These are phyloP conservation scores for Natator depressus DNA, from an alignment of 2,113 vertebrate species.

Conservation along the genomic window DNA sequence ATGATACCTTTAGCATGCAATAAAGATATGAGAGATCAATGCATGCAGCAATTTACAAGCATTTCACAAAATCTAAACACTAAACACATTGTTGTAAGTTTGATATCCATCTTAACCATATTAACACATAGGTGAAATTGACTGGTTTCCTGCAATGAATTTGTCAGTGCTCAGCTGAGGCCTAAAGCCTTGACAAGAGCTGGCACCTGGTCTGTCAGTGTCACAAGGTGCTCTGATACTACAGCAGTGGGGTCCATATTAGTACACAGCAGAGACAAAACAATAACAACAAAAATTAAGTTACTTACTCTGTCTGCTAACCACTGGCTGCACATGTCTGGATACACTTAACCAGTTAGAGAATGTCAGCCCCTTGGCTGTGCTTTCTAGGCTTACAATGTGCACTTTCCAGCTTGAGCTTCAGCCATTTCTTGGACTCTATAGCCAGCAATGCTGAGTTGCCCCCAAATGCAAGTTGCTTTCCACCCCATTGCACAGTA, in stretches of 20 bases:
- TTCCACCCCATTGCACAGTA: too few species aligned
- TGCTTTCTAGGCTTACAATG: not conserved
- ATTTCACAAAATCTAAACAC: not conserved
- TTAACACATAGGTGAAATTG: not conserved
- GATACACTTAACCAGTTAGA: too few species aligned
- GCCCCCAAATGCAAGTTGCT: too few species aligned
- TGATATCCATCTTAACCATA: not conserved
- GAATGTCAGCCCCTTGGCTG: not conserved
- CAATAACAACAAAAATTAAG: not conserved
- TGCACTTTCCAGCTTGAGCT: not conserved
- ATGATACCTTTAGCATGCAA: not conserved
- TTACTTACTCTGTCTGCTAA: not conserved
- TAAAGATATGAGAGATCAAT: not conserved
- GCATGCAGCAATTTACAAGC: not conserved
- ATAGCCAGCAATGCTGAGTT: not conserved
- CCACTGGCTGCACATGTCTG: not conserved
- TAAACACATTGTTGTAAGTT: not conserved
- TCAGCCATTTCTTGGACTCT: not conserved
- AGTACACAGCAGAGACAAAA: not conserved
- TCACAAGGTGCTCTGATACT: not conserved
- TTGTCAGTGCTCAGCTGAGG: not conserved
- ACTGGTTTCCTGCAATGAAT: not conserved
- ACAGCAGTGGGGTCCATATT: not conserved
- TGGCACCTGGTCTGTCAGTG: not conserved
- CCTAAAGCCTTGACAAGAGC: not conserved